phyloP scores from a whole-genome alignment of 2,888 invertebrate species.

The Perithous albicinctus region DNA sequence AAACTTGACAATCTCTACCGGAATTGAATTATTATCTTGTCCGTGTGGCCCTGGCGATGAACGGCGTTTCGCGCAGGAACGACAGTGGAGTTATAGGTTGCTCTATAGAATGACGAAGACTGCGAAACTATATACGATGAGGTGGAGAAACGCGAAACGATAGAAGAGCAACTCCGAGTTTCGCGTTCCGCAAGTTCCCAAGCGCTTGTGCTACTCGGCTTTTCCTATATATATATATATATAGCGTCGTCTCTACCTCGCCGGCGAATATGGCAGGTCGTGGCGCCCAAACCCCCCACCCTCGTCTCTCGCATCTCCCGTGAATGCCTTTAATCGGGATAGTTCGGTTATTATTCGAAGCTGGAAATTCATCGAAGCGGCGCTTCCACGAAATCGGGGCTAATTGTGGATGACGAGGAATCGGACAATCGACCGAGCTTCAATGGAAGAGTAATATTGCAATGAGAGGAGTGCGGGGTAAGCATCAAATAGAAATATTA shows the following conservation, averaged over 20 bases:
- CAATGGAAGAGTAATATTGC: background rate
- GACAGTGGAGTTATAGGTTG: conserved; percentile 2
- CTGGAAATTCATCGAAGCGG: conserved; percentile 5
- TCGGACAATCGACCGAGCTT: background rate
- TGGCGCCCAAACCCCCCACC: too few relatives aligned
- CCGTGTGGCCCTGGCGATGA: conserved; percentile 27
- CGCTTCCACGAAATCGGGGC: background rate
- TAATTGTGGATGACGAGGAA: conserved; percentile 28
- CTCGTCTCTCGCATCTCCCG: conserved; percentile 17
- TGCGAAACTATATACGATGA: conserved; percentile 13
- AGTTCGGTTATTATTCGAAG: conserved; percentile 56
- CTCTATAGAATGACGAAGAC: conserved; percentile 10
- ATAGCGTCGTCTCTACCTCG: background rate
- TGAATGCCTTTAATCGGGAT: conserved; percentile 61
- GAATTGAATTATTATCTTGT: conserved; percentile 69
- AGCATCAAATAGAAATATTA: background rate
- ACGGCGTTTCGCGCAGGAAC: conserved; percentile 32
- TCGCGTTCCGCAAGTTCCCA: conserved; percentile 56
- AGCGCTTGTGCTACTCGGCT: conserved; percentile 36
- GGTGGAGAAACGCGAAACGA: conserved; percentile 8
- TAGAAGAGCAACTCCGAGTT: conserved; percentile 42
- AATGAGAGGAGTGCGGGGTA: background rate
- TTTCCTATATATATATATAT: too few relatives aligned
- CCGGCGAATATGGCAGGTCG: background rate
- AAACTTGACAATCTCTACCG: conserved; percentile 68